Conservation (phyloP, 1,140 invertebrate genomes). For the Arion vulgaris region DNA sequence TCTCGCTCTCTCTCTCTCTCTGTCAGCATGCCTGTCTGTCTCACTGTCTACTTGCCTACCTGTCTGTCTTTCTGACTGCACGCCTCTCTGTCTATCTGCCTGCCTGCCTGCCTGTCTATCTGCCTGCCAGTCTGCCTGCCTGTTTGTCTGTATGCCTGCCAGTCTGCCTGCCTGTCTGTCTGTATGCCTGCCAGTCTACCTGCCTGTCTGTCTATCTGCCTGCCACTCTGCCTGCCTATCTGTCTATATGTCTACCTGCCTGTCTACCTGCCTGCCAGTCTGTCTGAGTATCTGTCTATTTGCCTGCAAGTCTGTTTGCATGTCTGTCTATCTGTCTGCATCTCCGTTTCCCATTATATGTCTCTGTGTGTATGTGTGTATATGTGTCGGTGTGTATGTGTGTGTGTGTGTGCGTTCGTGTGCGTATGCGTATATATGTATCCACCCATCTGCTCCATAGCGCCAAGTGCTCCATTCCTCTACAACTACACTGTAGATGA, state of each 20-base stretch:
- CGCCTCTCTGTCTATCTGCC: neutral
- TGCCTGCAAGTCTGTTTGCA: neutral
- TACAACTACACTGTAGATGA: slow-evolving; percentile 30
- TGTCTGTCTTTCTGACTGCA: neutral
- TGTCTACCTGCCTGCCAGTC: neutral
- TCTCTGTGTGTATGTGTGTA: no score
- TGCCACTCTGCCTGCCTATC: neutral
- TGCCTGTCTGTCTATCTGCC: neutral
- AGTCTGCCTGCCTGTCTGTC: neutral
- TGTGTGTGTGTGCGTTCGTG: no score
- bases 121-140: neutral
- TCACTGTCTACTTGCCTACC: neutral
- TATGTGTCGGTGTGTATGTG: no score
- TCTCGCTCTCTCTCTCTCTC: neutral
- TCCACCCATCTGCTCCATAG: no score
- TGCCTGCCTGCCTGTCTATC: neutral
- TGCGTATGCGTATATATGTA: no score
- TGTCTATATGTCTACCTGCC: neutral
- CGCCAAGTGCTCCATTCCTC: slow-evolving; percentile 5
- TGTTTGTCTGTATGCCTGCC: neutral
- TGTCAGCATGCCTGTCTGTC: neutral
- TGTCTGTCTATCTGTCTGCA: neutral
- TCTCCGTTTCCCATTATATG: no score
- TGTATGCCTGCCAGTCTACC: neutral
- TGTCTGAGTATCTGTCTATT: neutral